Percentiles rank a stretch among this genome's conserved stretches.
Evolutionary conservation across 2,113 vertebrate genomes (phyloP).

Genomic region (Neotoma lepida): DNA sequence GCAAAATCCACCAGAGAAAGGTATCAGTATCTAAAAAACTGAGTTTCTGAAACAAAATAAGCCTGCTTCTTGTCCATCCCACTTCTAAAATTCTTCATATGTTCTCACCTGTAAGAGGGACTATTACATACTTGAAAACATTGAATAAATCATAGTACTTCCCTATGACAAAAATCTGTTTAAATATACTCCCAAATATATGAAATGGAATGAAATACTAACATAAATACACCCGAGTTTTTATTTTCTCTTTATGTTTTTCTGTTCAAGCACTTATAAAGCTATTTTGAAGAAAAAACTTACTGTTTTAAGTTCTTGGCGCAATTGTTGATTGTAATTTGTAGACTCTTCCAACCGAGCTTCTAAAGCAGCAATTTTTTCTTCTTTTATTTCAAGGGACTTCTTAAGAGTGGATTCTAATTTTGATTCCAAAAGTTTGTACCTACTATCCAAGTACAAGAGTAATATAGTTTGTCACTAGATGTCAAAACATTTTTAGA

Average conservation of each 20-base stretch:
- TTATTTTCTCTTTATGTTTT: conserved; percentile 47
- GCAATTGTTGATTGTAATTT: conserved; percentile 97
- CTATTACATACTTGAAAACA: neutral
- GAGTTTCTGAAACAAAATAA: conserved; percentile 28
- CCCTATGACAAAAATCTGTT: conserved; percentile 15
- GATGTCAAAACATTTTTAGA: conserved; percentile 59
- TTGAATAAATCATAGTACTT: neutral
- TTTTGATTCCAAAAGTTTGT: conserved; percentile 95
- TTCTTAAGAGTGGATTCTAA: conserved; percentile 97
- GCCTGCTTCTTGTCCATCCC: neutral
- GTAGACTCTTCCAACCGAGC: conserved; percentile 98
- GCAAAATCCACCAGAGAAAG: neutral
- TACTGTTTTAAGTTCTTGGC: conserved; percentile 98
- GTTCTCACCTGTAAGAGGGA: neutral
- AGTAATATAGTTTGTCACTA: conserved; percentile 33
- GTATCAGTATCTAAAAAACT: neutral
- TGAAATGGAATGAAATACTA: neutral
- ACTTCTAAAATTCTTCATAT: neutral
- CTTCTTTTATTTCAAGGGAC: conserved; percentile 97
- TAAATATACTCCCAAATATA: conserved; percentile 36
- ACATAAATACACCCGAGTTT: neutral
- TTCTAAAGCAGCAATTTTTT: conserved; percentile 98
- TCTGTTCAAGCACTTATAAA: conserved; percentile 29
- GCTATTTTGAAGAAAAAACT: conserved; percentile 74
- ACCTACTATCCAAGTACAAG: conserved; percentile 86